Evolutionary conservation across 1,140 invertebrate species (phyloP).

Genomic region (Papilio helenus): DNA sequence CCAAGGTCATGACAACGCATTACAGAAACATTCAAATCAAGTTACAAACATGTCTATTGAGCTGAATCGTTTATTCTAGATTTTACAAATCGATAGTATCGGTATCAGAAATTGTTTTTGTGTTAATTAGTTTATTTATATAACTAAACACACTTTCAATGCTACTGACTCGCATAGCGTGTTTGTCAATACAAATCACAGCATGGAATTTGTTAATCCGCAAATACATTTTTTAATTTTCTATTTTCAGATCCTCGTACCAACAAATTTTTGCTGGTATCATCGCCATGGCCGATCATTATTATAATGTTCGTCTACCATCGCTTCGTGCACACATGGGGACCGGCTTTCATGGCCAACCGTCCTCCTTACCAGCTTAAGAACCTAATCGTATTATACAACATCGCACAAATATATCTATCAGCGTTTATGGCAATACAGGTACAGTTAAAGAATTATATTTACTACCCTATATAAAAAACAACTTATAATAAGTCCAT

Average conservation of each 20-base stretch:
- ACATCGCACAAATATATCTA: conserved; percentile 88
- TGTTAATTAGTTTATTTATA: too few relatives aligned
- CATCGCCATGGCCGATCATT: conserved; percentile 82
- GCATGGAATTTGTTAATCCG: background rate
- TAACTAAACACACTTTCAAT: too few relatives aligned
- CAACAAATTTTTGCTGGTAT: conserved; percentile 85
- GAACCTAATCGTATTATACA: conserved; percentile 89
- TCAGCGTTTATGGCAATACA: conserved; percentile 85
- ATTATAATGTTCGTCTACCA: conserved; percentile 87
- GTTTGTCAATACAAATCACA: background rate
- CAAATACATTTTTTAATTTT: background rate
- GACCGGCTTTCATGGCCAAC: conserved; percentile 90
- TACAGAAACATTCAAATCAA: too few relatives aligned
- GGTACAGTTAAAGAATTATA: conserved; percentile 74
- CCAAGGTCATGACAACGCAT: too few relatives aligned
- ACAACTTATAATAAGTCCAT: too few relatives aligned
- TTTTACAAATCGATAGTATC: too few relatives aligned
- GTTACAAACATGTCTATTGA: too few relatives aligned
- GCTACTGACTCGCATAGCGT: too few relatives aligned
- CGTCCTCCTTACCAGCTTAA: conserved; percentile 89
- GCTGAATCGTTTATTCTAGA: too few relatives aligned
- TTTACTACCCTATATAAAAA: too few relatives aligned
- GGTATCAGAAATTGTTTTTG: too few relatives aligned
- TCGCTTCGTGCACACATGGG: conserved; percentile 87
- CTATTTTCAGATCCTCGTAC: conserved; percentile 85